Base-by-base conservation (phyloP, 2,888 invertebrate genomes). In the Eupelmus urozonus region DNA sequence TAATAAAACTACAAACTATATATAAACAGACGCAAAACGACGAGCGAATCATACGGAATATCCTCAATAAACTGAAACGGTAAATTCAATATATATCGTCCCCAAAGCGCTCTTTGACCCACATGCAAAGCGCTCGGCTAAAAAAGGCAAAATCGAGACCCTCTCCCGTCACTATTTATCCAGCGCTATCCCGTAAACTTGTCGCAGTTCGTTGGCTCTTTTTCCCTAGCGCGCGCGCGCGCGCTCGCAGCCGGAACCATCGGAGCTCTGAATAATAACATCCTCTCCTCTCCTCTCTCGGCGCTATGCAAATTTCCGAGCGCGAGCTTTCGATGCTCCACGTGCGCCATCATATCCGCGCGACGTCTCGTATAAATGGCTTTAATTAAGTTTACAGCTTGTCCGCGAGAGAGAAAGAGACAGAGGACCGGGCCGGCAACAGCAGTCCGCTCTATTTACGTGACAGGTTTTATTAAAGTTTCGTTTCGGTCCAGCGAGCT, bases 381-480 rank as follows among this genome's bases (percentile, higher is more conserved):
- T 78, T 78, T 78, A 78, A 78, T 78, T 73, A 78, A 78, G 73
- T 78, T 67, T 73, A 71, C 71, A 71, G 25, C 57, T 42, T 5
- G 62, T 62, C 53, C 59, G 16, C 53, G 34, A 29, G 45, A n/a
- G n/a, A n/a, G n/a, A n/a, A n/a, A n/a, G n/a, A n/a, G n/a, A n/a
- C n/a, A n/a, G n/a, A n/a, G n/a, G n/a, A n/a, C n/a, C n/a, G n/a
- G n/a, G n/a, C n/a, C n/a, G n/a, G n/a, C n/a, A n/a, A n/a, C n/a
- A n/a, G n/a, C n/a, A 40, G 77, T 40, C 66, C 67, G 57, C 60
- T 67, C 72, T 72, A 59, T 78, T 78, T 67, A 78, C 67, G 62
- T 53, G 78, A 73, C 73, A 73, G 59, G 72, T 78, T 78, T 72
- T 72, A 78, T 73, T 78, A 72, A 73, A 78, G 62, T 73, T 78